Conservation (phyloP, 1,140 invertebrate genomes). For the Drosophila santomea region DNA sequence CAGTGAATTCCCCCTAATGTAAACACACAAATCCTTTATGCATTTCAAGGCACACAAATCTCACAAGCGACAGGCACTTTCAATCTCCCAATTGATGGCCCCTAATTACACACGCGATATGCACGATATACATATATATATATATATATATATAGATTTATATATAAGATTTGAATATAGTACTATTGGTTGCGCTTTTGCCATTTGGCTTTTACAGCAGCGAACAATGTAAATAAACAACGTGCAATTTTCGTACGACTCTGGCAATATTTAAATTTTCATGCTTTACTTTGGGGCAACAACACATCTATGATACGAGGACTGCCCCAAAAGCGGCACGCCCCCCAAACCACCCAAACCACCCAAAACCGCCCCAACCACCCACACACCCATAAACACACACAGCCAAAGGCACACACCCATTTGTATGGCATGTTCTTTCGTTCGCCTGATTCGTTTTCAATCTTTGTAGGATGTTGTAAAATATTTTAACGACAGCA, state of each 20-base stretch:
- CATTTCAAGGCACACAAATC: constrained; percentile 41
- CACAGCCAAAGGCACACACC: constrained; percentile 3
- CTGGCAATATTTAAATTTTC: constrained; percentile 49
- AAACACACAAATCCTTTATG: constrained; percentile 47
- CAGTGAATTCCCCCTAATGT: constrained; percentile 17
- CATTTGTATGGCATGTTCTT: constrained; percentile 14
- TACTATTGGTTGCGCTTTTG: constrained; percentile 10
- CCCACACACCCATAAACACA: constrained; percentile 20
- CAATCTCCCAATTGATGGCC: constrained; percentile 48
- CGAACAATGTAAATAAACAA: constrained; percentile 60
- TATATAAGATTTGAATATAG: neutral
- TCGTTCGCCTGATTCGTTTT: constrained; percentile 47
- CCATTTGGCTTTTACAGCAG: constrained; percentile 42
- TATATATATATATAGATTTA: neutral
- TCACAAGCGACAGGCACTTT: constrained; percentile 37
- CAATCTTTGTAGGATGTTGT: constrained; percentile 58
- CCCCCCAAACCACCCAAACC: neutral
- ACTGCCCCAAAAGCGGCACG: constrained; percentile 31
- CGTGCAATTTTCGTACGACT: constrained; percentile 39
- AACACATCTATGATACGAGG: constrained; percentile 25
- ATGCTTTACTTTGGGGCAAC: constrained; percentile 11
- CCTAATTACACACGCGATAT: constrained; percentile 44
- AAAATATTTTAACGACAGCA: constrained; percentile 52
- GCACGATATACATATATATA: constrained; percentile 7
- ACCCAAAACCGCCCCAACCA: neutral